Base-by-base conservation (phyloP, 1,140 invertebrate species). In the Meloidogyne exigua region DNA sequence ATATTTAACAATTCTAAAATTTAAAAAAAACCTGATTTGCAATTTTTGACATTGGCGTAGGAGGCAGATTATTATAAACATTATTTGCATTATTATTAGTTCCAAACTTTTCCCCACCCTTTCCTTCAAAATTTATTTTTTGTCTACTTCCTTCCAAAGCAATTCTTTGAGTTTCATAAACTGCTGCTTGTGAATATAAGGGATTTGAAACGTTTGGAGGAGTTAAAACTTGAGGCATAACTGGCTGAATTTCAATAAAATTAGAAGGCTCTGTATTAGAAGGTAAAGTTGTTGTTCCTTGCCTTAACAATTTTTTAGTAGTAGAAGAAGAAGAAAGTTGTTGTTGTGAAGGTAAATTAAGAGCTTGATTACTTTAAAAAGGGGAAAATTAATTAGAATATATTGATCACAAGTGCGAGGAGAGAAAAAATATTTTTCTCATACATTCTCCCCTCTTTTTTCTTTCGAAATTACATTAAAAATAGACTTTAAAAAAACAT, bases 31-130 rank as follows among this genome's bases (percentile, higher is more conserved):
- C 72, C 44, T 73, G 72, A 73, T 64, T 73, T 15, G 72, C 72
- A 42, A 73, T 64, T 73, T 73, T 73, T 73, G 72, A 62, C 72
- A 73, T 73, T 21, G 72, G 28, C 4, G 49, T 62, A 21, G 57
- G 28, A 9, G 23, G 21, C 15, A 65, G 11, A 9, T 64, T 72
- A 36, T 68, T 68, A n/a, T 42, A 21, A 23, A 21, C 7, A n/a
- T n/a, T n/a, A n/a, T n/a, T n/a, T n/a, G n/a, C n/a, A n/a, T n/a
- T n/a, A 42, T 10, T 57, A n/a, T 57, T 57, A n/a, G 5, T 57
- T 57, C 7, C 18, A 65, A 32, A 23, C 10, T 25, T 32, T 67
- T 21, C 66, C 7, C 9, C 66, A 42, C 23, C n/a, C n/a, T 68
- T 32, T 23, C 10, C 63, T 5, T 64, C 12, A 26, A 42, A 18